Percentiles rank a stretch among this genome's conserved stretches.
Conservation (phyloP, 2,113 vertebrate species). For the Colinus virginianus region DNA sequence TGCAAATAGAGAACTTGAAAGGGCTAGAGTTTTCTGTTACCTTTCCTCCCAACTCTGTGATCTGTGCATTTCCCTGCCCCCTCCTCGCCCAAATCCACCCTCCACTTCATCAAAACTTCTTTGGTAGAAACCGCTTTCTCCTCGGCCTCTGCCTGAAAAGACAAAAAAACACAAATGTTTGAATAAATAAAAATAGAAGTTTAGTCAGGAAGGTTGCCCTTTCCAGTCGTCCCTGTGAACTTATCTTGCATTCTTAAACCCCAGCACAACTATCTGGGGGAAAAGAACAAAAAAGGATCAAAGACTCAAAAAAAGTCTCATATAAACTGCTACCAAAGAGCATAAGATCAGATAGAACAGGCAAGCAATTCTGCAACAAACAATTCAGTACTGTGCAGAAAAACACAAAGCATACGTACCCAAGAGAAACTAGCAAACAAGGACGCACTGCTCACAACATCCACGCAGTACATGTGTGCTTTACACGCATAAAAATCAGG, state of each 20-base stretch:
- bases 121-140: conserved; percentile 99
- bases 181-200: conserved; percentile 20
- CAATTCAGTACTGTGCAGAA: background rate
- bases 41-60: conserved; percentile 99
- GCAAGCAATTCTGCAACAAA: background rate
- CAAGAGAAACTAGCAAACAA: background rate
- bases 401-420: conserved; percentile 43
- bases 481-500: background rate
- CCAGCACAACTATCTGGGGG: background rate
- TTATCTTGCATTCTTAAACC: background rate
- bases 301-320: background rate
- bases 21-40: conserved; percentile 75
- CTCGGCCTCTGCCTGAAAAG: conserved; percentile 93
- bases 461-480: background rate
- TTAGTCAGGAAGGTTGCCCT: conserved; percentile 5
- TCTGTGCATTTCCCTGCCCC: conserved; percentile 94
- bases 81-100: conserved; percentile 94
- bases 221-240: background rate
- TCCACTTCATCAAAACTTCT: conserved; percentile 99
- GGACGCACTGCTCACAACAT: background rate
- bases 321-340: conserved; percentile 9
- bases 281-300: background rate
- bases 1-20: background rate
- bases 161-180: conserved; percentile 65
- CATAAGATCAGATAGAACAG: background rate